A percentile compares a stretch with the other conserved stretches of the same genome.
Conservation (phyloP, 2,888 invertebrate genomes). For the Adela reaumurella region DNA sequence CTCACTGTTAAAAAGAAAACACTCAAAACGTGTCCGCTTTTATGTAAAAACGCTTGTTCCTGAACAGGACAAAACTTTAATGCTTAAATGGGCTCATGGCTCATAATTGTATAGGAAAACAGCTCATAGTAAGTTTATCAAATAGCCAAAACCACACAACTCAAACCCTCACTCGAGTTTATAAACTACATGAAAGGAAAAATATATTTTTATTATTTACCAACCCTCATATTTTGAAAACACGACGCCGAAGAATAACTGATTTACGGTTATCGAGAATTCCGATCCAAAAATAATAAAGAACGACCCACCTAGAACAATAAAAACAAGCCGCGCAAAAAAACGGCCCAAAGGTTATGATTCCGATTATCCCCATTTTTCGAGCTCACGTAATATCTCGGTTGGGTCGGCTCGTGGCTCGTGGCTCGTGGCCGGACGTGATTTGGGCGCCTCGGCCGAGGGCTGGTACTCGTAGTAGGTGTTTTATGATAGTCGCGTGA, state of each 20-base stretch:
- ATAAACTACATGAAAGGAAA: too few relatives aligned
- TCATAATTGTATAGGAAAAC: too few relatives aligned
- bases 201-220: too few relatives aligned
- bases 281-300: neutral
- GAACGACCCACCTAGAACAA: neutral
- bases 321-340: neutral
- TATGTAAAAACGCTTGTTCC: too few relatives aligned
- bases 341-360: neutral
- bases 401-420: neutral
- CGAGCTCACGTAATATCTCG: neutral
- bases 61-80: too few relatives aligned
- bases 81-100: too few relatives aligned
- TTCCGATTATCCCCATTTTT: neutral
- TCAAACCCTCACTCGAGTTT: too few relatives aligned
- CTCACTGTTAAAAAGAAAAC: too few relatives aligned
- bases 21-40: too few relatives aligned
- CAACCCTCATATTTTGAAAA: too few relatives aligned
- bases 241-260: neutral
- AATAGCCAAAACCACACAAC: too few relatives aligned
- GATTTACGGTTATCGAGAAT: neutral
- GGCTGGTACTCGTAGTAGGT: neutral
- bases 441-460: neutral
- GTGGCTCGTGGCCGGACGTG: neutral
- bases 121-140: too few relatives aligned
- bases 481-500: neutral